These are phyloP conservation scores for Oxyscelio sp. DNA, from an alignment of 2,888 invertebrate species.

Conservation along the genomic window DNA sequence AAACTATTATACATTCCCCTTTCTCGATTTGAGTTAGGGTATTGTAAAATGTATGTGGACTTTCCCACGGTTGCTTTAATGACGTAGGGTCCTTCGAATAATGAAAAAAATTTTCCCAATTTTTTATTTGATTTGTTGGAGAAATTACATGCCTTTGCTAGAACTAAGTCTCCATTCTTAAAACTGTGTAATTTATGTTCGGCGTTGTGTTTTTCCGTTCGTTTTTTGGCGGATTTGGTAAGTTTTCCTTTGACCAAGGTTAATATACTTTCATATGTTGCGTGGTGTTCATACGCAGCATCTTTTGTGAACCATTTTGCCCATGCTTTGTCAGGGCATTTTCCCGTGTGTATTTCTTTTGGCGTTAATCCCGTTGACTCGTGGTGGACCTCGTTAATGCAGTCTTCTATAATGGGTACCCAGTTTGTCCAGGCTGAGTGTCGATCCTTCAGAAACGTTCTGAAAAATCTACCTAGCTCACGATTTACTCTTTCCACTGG, in stretches of 20 bases:
- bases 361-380: slow-evolving; percentile 40
- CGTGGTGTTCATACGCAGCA: slow-evolving; percentile 5
- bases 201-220: background rate
- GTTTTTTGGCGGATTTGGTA: too few species aligned
- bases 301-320: background rate
- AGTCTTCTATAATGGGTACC: slow-evolving; percentile 22
- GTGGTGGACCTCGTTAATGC: slow-evolving; percentile 58
- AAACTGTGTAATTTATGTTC: background rate
- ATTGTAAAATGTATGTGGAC: too few species aligned
- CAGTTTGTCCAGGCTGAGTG: slow-evolving; percentile 36
- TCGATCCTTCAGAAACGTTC: background rate
- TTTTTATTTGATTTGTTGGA: slow-evolving; percentile 1
- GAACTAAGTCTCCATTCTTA: background rate
- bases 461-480: background rate
- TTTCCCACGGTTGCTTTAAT: background rate
- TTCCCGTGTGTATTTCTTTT: slow-evolving; percentile 17
- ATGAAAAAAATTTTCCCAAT: background rate
- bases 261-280: too few species aligned
- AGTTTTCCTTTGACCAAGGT: too few species aligned
- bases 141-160: background rate
- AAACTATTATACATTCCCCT: too few species aligned
- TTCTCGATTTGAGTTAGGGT: too few species aligned
- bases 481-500: slow-evolving; percentile 19
- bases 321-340: slow-evolving; percentile 10
- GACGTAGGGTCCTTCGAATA: slow-evolving; percentile 1